Conservation (phyloP, 2,797 vertebrate genomes). For the Scomberomorus guttatus region DNA sequence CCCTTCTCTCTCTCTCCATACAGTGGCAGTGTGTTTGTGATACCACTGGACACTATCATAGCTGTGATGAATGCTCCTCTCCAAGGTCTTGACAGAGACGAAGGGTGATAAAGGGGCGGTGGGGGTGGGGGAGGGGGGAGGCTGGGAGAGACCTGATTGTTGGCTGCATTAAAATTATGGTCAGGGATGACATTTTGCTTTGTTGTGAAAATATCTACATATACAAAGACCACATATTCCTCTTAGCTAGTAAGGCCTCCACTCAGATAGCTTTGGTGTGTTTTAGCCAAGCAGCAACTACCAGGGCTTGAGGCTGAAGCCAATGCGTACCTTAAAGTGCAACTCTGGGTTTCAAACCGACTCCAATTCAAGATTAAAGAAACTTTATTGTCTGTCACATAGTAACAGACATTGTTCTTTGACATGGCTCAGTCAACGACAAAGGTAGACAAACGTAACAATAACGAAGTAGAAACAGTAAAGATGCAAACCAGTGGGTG, state of each 20-base stretch:
- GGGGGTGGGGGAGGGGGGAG: not conserved
- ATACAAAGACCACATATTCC: not conserved
- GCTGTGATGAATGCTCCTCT: conserved; percentile 65
- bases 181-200: conserved; percentile 14
- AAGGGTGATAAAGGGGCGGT: conserved; percentile 43
- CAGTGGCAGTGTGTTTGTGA: conserved; percentile 65
- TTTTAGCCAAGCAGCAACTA: not conserved
- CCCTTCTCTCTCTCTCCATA: conserved; percentile 53
- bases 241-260: not conserved
- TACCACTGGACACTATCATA: conserved; percentile 54
- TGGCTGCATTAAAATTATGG: conserved; percentile 32
- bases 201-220: not conserved
- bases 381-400: too few relatives aligned
- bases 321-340: not conserved
- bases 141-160: conserved; percentile 30
- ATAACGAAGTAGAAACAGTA: too few relatives aligned
- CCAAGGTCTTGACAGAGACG: conserved; percentile 71
- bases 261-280: not conserved
- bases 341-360: not conserved
- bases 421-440: too few relatives aligned
- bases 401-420: too few relatives aligned
- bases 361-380: not conserved
- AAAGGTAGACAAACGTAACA: too few relatives aligned
- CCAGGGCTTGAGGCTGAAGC: not conserved
- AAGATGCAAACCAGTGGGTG: too few relatives aligned